Evolutionary conservation across 2,888 invertebrate species (phyloP).

Genomic region (Rhagonycha fulva): DNA sequence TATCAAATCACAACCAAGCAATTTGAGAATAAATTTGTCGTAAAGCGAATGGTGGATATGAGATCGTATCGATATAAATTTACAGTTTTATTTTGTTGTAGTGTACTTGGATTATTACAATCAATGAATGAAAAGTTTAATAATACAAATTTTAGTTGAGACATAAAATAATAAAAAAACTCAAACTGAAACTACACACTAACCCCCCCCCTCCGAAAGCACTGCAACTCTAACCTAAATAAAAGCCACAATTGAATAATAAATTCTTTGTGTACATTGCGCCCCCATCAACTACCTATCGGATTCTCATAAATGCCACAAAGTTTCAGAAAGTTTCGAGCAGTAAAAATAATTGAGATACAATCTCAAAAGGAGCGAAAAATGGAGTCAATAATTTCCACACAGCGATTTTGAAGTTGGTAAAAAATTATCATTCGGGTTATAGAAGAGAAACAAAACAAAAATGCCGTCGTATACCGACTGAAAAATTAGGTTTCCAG

Average conservation of each 20-base stretch:
- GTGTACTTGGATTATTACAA: background rate
- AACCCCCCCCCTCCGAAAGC: background rate
- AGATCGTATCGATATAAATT: background rate
- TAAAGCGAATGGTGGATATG: background rate
- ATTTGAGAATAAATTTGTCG: background rate
- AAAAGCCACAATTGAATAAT: background rate
- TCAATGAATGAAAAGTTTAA: background rate
- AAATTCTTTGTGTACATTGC: background rate
- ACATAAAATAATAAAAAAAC: too few relatives aligned
- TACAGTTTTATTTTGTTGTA: background rate
- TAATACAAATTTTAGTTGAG: background rate
- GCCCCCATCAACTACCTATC: background rate
- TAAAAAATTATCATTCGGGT: background rate
- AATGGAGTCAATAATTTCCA: background rate
- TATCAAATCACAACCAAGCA: background rate
- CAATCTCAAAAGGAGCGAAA: background rate
- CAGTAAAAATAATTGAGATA: background rate
- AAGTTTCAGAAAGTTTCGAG: background rate
- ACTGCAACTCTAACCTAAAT: background rate
- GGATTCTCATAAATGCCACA: background rate
- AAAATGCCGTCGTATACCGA: background rate
- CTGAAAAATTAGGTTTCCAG: background rate
- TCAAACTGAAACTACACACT: background rate
- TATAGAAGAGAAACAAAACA: background rate
- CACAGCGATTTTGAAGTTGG: background rate